A percentile compares a stretch with the other conserved stretches of the same genome.
Conservation (phyloP, 2,113 vertebrate species). For the Colistium nudipinnis region DNA sequence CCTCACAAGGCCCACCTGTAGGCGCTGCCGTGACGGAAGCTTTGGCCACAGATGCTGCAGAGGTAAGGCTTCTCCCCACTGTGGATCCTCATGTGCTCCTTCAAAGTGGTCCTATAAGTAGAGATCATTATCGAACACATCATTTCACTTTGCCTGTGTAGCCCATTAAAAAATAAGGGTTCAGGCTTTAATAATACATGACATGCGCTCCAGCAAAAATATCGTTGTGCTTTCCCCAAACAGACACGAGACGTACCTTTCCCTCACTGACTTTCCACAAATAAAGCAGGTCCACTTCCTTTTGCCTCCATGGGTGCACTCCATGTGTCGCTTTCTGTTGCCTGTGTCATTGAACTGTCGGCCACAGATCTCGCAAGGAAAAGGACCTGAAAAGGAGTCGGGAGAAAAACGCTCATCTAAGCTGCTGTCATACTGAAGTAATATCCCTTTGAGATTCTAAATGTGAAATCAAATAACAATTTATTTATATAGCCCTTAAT, state of each 20-base stretch:
- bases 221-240: not conserved
- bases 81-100: slow-evolving; percentile 96
- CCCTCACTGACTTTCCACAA: slow-evolving; percentile 96
- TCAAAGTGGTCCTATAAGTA: slow-evolving; percentile 89
- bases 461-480: too few species aligned
- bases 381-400: slow-evolving; percentile 84
- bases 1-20: slow-evolving; percentile 85
- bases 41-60: slow-evolving; percentile 97
- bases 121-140: not conserved
- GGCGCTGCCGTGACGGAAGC: slow-evolving; percentile 97
- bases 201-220: not conserved
- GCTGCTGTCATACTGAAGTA: too few species aligned
- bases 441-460: too few species aligned
- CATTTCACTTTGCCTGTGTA: not conserved
- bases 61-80: slow-evolving; percentile 98
- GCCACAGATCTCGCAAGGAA: slow-evolving; percentile 97
- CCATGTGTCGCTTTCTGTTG: slow-evolving; percentile 95
- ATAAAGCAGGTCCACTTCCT: slow-evolving; percentile 97
- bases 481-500: too few species aligned
- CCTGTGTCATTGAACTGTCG: slow-evolving; percentile 97
- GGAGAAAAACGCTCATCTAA: not conserved
- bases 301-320: slow-evolving; percentile 97
- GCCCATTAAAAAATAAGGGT: not conserved
- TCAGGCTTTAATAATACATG: not conserved
- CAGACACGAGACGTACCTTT: slow-evolving; percentile 82